A percentile compares a stretch with the other conserved stretches of the same genome.
These are phyloP conservation scores for Epicauta chinensis DNA, from an alignment of 1,140 invertebrate species.

Conservation along the genomic window DNA sequence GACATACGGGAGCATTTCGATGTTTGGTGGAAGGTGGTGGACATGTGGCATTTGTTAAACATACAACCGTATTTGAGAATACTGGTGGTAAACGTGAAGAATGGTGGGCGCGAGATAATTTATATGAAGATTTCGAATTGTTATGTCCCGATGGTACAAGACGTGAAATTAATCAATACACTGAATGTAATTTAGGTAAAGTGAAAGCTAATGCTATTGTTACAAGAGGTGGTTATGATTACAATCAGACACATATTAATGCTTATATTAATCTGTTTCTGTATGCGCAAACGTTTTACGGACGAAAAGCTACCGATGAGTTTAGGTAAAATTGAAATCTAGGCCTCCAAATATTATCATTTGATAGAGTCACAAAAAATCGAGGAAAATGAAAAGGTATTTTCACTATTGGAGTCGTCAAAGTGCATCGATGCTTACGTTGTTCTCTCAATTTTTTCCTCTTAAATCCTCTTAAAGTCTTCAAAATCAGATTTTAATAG, in stretches of 20 bases:
- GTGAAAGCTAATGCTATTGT: conserved; percentile 90
- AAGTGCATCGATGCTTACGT: too few species aligned
- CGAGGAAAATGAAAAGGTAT: too few species aligned
- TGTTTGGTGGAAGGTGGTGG: conserved; percentile 93
- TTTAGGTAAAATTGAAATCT: conserved; percentile 55
- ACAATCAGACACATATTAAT: conserved; percentile 76
- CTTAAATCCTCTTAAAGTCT: too few species aligned
- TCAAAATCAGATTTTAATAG: too few species aligned
- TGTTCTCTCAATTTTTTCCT: too few species aligned
- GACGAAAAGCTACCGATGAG: conserved; percentile 73
- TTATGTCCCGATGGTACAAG: conserved; percentile 89
- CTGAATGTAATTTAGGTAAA: conserved; percentile 81
- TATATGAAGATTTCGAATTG: conserved; percentile 88
- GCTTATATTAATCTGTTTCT: conserved; percentile 82
- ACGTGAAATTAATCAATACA: conserved; percentile 70
- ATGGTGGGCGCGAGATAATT: conserved; percentile 88
- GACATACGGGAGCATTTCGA: conserved; percentile 82
- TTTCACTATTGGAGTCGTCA: too few species aligned
- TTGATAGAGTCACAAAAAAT: too few species aligned
- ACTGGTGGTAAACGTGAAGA: conserved; percentile 83
- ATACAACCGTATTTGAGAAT: conserved; percentile 86
- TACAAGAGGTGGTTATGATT: conserved; percentile 64
- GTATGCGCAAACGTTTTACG: conserved; percentile 88
- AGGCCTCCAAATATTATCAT: background rate
- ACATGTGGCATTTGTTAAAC: conserved; percentile 91